phyloP scores from a whole-genome alignment of 53 echinoderm and acorn worm species.

The Henricia sp. region DNA sequence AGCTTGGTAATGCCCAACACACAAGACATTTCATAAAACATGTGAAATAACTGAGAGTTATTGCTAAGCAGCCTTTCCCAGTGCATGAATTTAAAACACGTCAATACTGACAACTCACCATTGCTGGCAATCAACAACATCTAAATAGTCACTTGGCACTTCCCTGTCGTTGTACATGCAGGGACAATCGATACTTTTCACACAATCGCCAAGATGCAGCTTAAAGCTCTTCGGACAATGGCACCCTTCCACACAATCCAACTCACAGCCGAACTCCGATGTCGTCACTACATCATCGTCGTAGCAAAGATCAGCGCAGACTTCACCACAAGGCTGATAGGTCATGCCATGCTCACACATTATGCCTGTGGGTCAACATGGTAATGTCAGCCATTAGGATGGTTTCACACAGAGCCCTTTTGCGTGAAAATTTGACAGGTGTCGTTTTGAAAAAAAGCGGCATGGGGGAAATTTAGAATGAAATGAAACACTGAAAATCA shows the following conservation, averaged over 20 bases:
- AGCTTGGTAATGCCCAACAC: neutral
- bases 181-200: constrained; percentile 56
- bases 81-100: neutral
- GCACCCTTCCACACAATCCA: constrained; percentile 86
- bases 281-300: neutral
- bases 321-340: constrained; percentile 68
- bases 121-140: constrained; percentile 36
- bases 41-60: neutral
- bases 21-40: neutral
- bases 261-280: constrained; percentile 12
- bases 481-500: too few relatives aligned
- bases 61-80: neutral
- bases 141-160: constrained; percentile 12
- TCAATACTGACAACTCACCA: constrained; percentile 80
- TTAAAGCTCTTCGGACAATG: constrained; percentile 70
- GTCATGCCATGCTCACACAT: constrained; percentile 73
- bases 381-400: too few relatives aligned
- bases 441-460: too few relatives aligned
- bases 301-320: constrained; percentile 68
- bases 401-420: too few relatives aligned
- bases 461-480: too few relatives aligned
- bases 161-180: constrained; percentile 51
- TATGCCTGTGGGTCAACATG: constrained; percentile 64
- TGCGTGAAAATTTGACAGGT: too few relatives aligned
- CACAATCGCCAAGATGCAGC: constrained; percentile 53